Conservation (phyloP, 2,113 vertebrate species). For the Sinocyclocheilus grahami region DNA sequence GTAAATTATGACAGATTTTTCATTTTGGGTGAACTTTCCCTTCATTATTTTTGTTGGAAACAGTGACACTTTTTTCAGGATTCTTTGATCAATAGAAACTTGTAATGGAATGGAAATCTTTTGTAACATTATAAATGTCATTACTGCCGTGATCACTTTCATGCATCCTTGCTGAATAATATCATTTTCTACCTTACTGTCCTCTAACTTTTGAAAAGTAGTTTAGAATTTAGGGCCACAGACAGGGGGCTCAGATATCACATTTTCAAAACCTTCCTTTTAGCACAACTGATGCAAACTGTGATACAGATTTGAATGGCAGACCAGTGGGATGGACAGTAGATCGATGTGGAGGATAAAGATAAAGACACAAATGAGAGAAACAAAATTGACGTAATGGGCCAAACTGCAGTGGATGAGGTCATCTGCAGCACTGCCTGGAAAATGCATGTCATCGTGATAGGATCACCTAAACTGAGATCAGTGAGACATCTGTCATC, state of each 20-base stretch:
- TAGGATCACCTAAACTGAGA: slow-evolving; percentile 23
- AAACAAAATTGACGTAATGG: slow-evolving; percentile 22
- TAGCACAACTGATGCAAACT: background rate
- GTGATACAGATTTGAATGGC: background rate
- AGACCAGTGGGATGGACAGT: background rate
- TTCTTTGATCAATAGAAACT: background rate
- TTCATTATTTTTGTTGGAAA: too few species aligned
- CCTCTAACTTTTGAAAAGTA: background rate
- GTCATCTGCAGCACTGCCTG: slow-evolving; percentile 12
- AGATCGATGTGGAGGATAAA: background rate
- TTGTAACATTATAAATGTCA: background rate
- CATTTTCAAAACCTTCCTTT: background rate
- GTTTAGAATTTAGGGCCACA: background rate
- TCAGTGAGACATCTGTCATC: slow-evolving; percentile 21
- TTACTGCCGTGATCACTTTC: background rate
- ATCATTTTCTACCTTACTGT: background rate
- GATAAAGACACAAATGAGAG: slow-evolving; percentile 8
- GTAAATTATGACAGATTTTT: too few species aligned
- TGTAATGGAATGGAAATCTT: background rate
- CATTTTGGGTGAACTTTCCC: too few species aligned
- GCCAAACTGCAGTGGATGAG: slow-evolving; percentile 22
- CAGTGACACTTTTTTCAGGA: background rate
- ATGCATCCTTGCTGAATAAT: background rate
- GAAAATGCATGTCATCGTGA: slow-evolving; percentile 26
- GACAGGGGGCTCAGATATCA: background rate